Evolutionary conservation across 2,888 invertebrate species (phyloP), one percentile per base, ranked within the genome.

Genomic region (Podotricha telesiphe): DNA sequence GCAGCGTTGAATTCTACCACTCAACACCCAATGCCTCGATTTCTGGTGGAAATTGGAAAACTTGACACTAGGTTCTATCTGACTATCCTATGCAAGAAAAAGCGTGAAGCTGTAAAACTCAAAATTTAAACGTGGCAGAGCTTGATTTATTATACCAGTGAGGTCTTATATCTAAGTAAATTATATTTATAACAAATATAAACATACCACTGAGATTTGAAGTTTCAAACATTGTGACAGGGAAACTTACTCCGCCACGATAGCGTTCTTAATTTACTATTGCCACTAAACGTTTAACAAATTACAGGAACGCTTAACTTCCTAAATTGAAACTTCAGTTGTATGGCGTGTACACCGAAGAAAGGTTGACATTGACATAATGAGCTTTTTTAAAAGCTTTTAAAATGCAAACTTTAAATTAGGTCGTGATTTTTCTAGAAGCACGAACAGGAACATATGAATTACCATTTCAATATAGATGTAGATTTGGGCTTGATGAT

Each of bases 401-500:
- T 20, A 58, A 58, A 56, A 58, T 58, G 42, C 40, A 22, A 58
- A 20, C 8, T 42, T 58, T 58, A 58, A 58, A 58, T 58, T 58
- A 42, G 42, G 58, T 58, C 42, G 22, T 42, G n/a, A 58, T 42
- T 58, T 58, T 58, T 58, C 20, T 58, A 15, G 42, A 20, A 58
- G 0, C 58, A 58, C 42, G n/a, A 20, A n/a, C 15, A 42, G 22
- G 58, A 20, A 58, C 22, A n/a, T 42, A 20, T 8, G 58, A 58
- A 58, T 58, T 58, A 58, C 58, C 58, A 58, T 58, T 58, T 58
- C 42, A 42, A 58, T 58, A 22, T 42, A 42, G 42, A 42, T 58
- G 42, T 58, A 42, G 42, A 42, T 58, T 58, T 58, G 40, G 13
- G n/a, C 58, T 58, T 42, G 20, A 42, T 58, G 22, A 42, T 20